Conservation (phyloP, 2,113 vertebrate species). For the Chiloscyllium plagiosum region DNA sequence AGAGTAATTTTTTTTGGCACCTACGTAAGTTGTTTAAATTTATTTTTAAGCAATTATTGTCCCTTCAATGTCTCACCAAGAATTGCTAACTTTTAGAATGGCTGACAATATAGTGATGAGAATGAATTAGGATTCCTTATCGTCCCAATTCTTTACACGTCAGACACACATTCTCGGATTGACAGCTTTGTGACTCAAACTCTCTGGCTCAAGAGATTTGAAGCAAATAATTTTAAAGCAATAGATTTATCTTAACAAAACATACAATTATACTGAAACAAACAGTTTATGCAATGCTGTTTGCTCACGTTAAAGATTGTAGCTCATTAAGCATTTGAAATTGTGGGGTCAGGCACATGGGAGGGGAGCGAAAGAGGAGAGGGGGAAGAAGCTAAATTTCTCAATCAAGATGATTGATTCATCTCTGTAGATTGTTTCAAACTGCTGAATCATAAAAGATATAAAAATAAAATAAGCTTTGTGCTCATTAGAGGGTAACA, state of each 20-base stretch:
- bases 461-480: neutral
- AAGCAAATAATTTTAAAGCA: neutral
- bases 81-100: neutral
- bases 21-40: neutral
- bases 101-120: neutral
- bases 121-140: neutral
- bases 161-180: neutral
- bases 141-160: neutral
- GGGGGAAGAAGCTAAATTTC: neutral
- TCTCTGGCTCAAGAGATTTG: neutral
- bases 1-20: too few species aligned
- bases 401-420: neutral
- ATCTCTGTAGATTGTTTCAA: neutral
- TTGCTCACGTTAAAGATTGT: neutral
- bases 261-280: neutral
- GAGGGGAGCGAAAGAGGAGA: neutral
- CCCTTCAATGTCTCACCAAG: neutral
- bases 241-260: neutral
- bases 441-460: neutral
- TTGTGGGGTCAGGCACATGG: neutral
- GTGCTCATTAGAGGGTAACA: neutral
- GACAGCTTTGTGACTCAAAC: neutral
- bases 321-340: neutral
- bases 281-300: neutral
- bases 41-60: neutral